Evolutionary conservation across 2,113 vertebrate species (phyloP), one percentile per base, ranked within the genome.

Genomic region (Chelonoidis abingdonii): DNA sequence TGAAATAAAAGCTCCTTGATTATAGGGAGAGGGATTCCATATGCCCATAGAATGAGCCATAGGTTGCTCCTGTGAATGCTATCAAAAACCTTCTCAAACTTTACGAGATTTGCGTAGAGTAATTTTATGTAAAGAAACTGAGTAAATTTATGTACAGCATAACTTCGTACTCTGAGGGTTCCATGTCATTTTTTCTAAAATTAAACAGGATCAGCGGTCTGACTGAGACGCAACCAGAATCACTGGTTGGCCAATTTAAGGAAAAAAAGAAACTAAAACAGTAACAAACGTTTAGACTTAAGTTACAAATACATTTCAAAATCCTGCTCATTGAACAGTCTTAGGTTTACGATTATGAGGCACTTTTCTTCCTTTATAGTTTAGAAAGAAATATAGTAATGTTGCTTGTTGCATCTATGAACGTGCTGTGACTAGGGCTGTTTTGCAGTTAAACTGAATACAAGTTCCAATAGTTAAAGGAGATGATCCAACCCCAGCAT

Each of bases 171-270:
- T 75, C n/a, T 21, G 65, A 22, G 16, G n/a, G 8, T 72, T n/a
- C 69, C 29, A 35, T 35, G 59, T 75, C n/a, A 19, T 41, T 22
- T 75, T 41, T 75, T 75, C n/a, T 41, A 4, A 41, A 72, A 72
- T 41, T 72, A 72, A 38, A 62, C 35, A 62, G 31, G 65, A 41
- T 75, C 69, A 41, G 69, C n/a, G 24, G 69, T 88, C 80, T 35
- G 47, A 3, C 4, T 0, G 0, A 83, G 8, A 2, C 41, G 41
- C 3, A 8, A 0, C 10, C 57, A 78, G 41, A 59, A 53, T 6
- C 5, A 44, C 12, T 12, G 25, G 0, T 8, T 56, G 11, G 13
- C n/a, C 35, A 1, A 29, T 69, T 94, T 31, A 89, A 13, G 54
- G 57, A 87, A 96, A 95, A 84, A 14, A 31, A 62, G 2, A 72